Evolutionary conservation across 2,888 invertebrate genomes (phyloP), one percentile per base, ranked within the genome.

Genomic region (Gastrophysa polygoni): DNA sequence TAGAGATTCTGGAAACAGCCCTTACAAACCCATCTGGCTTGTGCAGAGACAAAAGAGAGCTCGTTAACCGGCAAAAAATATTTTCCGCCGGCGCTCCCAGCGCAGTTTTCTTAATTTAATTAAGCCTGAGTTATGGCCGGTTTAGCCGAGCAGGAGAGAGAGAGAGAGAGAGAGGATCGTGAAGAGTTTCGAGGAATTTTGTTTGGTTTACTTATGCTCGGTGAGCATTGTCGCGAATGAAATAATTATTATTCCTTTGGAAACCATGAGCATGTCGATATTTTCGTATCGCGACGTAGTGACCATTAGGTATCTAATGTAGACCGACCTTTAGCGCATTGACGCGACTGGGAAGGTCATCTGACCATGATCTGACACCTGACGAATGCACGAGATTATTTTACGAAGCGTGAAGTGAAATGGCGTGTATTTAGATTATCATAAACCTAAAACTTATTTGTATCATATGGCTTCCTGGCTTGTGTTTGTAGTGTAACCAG

Each of bases 121-220:
- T 75, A 75, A 72, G 71, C 64, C 59, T 70, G 71, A 73, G 68
- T 72, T 73, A 73, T 70, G 69, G 69, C 61, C 60, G 68, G 67
- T 65, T 61, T 57, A 60, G 54, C 59, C 58, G 46, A 49, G n/a
- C n/a, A n/a, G 59, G 51, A 51, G 60, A 58, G 59, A 14, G 51
- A 24, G 28, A 57, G 47, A 47, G 24, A 44, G 44, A 16, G 8
- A 34, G 49, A 46, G 59, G 54, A 10, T 43, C 49, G 55, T 52
- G 55, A 58, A 57, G 57, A 64, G 65, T 64, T 64, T 65, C 67
- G 64, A 61, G 67, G 64, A 67, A 70, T 78, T 78, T 78, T 78
- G 78, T 78, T 77, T 77, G 75, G 77, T 72, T 75, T 77, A 78
- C 76, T 78, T 77, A n/a, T n/a, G n/a, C n/a, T n/a, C n/a, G n/a